Conservation (phyloP, 2,797 vertebrate genomes). For the Taenioides sp. region DNA sequence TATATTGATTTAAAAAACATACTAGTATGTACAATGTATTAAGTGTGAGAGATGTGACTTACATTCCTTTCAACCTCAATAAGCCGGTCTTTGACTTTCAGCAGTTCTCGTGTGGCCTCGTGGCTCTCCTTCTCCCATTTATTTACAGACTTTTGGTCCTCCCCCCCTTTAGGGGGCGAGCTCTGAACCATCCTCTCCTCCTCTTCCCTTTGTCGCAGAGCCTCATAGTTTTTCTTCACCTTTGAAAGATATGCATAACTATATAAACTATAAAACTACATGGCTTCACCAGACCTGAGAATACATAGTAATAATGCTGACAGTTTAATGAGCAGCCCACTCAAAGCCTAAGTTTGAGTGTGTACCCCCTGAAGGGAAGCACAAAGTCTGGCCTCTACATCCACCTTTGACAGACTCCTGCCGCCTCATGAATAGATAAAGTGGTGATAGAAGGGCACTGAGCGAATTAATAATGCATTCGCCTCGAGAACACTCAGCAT, state of each 20-base stretch:
- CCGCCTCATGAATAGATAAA: conserved; percentile 62
- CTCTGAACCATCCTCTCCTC: conserved; percentile 93
- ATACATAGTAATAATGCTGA: not conserved
- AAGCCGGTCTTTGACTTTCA: conserved; percentile 96
- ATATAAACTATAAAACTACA: not conserved
- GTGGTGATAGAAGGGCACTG: conserved; percentile 19
- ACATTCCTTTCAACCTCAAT: conserved; percentile 98
- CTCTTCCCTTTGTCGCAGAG: conserved; percentile 94
- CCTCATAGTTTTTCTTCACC: conserved; percentile 99
- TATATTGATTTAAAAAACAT: not conserved
- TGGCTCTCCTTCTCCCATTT: conserved; percentile 97
- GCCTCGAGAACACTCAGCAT: conserved; percentile 32
- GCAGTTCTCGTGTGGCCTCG: conserved; percentile 91
- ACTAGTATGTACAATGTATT: no score
- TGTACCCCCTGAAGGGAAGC: conserved; percentile 25
- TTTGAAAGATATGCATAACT: conserved; percentile 50
- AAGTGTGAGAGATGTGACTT: conserved; percentile 58
- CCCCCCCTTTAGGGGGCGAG: conserved; percentile 83
- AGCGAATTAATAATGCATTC: conserved; percentile 54
- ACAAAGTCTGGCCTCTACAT: conserved; percentile 30
- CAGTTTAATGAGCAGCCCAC: conserved; percentile 13
- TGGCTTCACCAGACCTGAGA: not conserved
- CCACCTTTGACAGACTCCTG: conserved; percentile 32
- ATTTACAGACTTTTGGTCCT: conserved; percentile 78
- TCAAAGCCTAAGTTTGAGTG: not conserved